Percentiles rank a stretch among this genome's conserved stretches.
Evolutionary conservation across 2,888 invertebrate species (phyloP).

Genomic region (Abscondita cerata): DNA sequence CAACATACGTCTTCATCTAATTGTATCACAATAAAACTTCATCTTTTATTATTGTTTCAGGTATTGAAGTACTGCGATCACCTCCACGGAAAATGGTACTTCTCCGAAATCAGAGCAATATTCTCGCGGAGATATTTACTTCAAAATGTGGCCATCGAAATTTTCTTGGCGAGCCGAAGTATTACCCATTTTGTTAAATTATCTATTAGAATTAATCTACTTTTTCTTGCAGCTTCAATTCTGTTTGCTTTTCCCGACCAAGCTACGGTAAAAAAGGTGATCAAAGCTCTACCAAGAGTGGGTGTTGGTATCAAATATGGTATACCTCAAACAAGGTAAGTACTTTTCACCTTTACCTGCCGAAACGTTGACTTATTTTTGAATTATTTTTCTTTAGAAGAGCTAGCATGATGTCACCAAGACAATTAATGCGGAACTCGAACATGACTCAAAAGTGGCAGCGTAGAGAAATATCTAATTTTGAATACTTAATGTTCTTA

Average conservation of each 20-base stretch:
- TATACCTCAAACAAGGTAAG: constrained; percentile 94
- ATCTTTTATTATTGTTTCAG: constrained; percentile 63
- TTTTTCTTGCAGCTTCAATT: constrained; percentile 84
- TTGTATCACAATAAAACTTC: too few species aligned
- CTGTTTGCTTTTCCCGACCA: constrained; percentile 99
- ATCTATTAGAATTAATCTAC: neutral
- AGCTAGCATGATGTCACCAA: constrained; percentile 98
- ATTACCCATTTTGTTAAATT: constrained; percentile 50
- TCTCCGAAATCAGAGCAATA: constrained; percentile 98
- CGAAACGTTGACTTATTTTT: neutral
- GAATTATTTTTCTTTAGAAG: constrained; percentile 63
- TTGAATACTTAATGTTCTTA: constrained; percentile 99
- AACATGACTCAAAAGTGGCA: constrained; percentile 99
- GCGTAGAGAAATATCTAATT: constrained; percentile 97
- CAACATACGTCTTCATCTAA: too few species aligned
- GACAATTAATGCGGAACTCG: constrained; percentile 98
- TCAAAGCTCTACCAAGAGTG: constrained; percentile 95
- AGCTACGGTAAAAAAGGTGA: constrained; percentile 96
- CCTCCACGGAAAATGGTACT: constrained; percentile 99
- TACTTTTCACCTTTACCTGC: too few species aligned
- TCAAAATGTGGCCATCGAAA: constrained; percentile 97
- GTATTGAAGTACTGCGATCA: constrained; percentile 97
- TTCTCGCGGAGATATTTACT: constrained; percentile 96
- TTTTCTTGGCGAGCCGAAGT: constrained; percentile 99
- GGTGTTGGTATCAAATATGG: constrained; percentile 99